These are phyloP conservation scores for Peromyscus aztecus DNA, from an alignment of 2,797 vertebrate species.

Conservation along the genomic window DNA sequence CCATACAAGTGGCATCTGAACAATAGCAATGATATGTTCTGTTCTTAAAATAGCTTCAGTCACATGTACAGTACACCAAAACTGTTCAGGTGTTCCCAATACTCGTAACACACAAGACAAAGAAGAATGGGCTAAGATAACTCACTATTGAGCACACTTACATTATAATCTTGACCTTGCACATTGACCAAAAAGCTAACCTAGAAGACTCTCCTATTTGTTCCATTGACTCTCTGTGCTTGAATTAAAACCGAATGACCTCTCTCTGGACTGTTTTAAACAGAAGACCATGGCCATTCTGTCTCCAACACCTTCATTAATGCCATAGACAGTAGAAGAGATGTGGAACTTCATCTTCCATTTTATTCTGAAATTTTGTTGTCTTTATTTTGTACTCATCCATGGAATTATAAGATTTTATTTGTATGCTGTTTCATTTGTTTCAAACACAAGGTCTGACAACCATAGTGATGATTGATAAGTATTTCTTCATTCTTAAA, in stretches of 20 bases:
- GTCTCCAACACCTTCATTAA: not conserved
- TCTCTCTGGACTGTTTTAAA: not conserved
- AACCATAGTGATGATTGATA: not conserved
- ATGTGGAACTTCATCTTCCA: not conserved
- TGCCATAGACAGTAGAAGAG: not conserved
- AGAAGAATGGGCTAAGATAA: not conserved
- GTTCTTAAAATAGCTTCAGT: not conserved
- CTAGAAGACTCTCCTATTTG: not conserved
- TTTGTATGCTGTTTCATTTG: not conserved
- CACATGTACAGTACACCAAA: not conserved
- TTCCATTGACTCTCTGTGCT: not conserved
- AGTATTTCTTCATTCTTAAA: not conserved
- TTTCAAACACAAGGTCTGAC: not conserved
- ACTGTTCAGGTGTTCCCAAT: not conserved
- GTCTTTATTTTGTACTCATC: not conserved
- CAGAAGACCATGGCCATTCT: not conserved
- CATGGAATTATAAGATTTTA: not conserved
- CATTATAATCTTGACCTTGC: not conserved
- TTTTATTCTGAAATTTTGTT: not conserved
- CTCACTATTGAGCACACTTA: not conserved
- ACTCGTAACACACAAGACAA: not conserved
- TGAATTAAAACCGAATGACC: not conserved
- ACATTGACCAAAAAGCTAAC: not conserved
- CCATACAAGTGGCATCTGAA: not conserved
- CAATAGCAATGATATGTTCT: not conserved